phyloP scores from a whole-genome alignment of 2,113 vertebrate species.

The Esox niger region DNA sequence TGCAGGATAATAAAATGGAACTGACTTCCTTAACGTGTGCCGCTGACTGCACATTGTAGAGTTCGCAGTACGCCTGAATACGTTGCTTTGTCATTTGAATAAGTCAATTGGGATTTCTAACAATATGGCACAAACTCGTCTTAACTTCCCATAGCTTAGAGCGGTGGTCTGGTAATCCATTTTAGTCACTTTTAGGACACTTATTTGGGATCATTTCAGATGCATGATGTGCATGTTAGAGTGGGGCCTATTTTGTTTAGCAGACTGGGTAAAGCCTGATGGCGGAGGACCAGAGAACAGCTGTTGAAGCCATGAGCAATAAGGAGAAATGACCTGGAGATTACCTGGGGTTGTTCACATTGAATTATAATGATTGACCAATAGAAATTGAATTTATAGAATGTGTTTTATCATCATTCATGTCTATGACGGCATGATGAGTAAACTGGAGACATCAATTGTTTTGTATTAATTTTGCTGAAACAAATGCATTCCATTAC shows the following conservation, averaged over 20 bases:
- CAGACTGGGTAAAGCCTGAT: constrained; percentile 47
- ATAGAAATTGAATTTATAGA: too few species aligned
- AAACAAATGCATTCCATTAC: too few species aligned
- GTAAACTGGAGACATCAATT: too few species aligned
- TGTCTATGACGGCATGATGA: too few species aligned
- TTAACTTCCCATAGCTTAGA: constrained; percentile 34
- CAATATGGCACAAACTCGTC: constrained; percentile 20
- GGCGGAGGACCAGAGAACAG: constrained; percentile 26
- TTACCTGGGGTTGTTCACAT: constrained; percentile 8
- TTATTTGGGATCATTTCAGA: neutral
- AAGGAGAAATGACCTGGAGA: neutral
- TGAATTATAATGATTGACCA: neutral
- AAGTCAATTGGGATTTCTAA: constrained; percentile 14
- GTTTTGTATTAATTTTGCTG: too few species aligned
- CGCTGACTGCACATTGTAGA: constrained; percentile 1
- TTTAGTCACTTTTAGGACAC: constrained; percentile 24
- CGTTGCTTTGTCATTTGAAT: neutral
- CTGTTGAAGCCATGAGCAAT: neutral
- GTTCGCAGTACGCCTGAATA: neutral
- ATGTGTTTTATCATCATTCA: too few species aligned
- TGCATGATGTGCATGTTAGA: constrained; percentile 23
- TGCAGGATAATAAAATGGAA: constrained; percentile 25
- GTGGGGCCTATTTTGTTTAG: constrained; percentile 33
- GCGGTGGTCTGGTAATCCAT: constrained; percentile 23
- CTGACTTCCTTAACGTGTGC: constrained; percentile 14